Evolutionary conservation across 1,140 invertebrate genomes (phyloP).

Genomic region (Cherax destructor): DNA sequence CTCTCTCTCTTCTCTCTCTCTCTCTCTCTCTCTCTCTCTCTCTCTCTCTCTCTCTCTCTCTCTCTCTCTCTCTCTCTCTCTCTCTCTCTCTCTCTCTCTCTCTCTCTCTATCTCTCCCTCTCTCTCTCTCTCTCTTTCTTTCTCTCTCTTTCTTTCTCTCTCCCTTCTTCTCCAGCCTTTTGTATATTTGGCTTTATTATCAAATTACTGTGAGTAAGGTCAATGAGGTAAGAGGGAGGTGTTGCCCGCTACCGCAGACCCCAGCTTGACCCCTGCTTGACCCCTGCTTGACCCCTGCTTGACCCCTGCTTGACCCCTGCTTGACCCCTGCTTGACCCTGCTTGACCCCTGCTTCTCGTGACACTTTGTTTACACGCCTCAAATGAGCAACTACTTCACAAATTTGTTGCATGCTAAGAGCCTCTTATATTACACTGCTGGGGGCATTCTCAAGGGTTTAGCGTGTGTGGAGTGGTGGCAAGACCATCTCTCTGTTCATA

Average conservation of each 20-base stretch:
- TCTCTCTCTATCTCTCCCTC: conserved; percentile 1
- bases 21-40: no score
- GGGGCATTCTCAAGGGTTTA: conserved; percentile 22
- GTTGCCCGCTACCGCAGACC: background rate
- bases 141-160: background rate
- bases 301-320: conserved; percentile 8
- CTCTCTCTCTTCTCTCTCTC: no score
- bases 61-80: background rate
- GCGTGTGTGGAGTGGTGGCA: background rate
- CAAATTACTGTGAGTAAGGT: no score
- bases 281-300: conserved; percentile 3
- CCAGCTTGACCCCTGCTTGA: conserved; percentile 7
- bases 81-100: background rate
- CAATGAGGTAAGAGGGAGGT: no score
- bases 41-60: background rate
- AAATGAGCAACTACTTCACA: conserved; percentile 45
- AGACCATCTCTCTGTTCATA: no score
- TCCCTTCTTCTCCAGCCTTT: no score
- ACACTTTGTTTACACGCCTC: conserved; percentile 17
- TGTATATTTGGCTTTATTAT: background rate
- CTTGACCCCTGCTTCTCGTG: conserved; percentile 4
- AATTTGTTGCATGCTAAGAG: conserved; percentile 23
- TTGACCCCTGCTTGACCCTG: background rate
- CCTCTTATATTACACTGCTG: conserved; percentile 31
- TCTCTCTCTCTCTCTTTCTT: conserved; percentile 13